Evolutionary conservation across 2,888 invertebrate genomes (phyloP), one percentile per base, ranked within the genome.

Genomic region (Tryphoninae sp.): DNA sequence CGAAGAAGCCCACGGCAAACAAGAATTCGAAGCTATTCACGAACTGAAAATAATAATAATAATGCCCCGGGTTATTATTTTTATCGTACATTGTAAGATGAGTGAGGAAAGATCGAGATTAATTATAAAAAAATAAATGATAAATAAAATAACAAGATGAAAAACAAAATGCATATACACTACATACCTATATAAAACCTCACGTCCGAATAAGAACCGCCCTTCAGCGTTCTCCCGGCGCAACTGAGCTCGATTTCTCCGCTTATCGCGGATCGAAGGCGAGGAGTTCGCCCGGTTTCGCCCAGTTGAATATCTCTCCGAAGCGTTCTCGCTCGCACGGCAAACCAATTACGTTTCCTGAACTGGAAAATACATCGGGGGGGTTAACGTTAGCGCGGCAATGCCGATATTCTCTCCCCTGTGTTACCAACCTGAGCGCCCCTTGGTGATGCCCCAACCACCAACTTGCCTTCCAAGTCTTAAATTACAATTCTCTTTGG

Each of bases 331-430:
- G 64, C 42, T 84, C 86, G 84, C 86, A 45, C 86, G 83, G 87
- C 88, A 87, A 88, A 90, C 89, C 90, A 90, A 90, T 90, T 90
- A 90, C 90, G 90, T 90, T 90, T 89, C 88, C 87, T 87, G 88
- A 88, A 89, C 88, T 89, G 90, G 90, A 91, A 90, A 90, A 91
- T 33, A 33, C 88, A 86, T 86, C 84, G 86, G 86, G 84, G 86
- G 86, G 87, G 69, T 11, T n/a, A 22, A 51, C 16, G 49, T 19
- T 19, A 53, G n/a, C 19, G 40, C 26, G 45, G 49, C 69, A 33
- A 78, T 19, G 33, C 42, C 69, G 45, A 78, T 67, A 75, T 68
- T 49, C 53, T 16, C 69, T 19, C 26, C 26, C 26, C 40, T n/a
- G 49, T 69, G 59, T 51, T 51, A 74, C 53, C 59, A 61, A 64